Evolutionary conservation across 2,888 invertebrate species (phyloP), one percentile per base, ranked within the genome.

Genomic region (Nycteola revayana): DNA sequence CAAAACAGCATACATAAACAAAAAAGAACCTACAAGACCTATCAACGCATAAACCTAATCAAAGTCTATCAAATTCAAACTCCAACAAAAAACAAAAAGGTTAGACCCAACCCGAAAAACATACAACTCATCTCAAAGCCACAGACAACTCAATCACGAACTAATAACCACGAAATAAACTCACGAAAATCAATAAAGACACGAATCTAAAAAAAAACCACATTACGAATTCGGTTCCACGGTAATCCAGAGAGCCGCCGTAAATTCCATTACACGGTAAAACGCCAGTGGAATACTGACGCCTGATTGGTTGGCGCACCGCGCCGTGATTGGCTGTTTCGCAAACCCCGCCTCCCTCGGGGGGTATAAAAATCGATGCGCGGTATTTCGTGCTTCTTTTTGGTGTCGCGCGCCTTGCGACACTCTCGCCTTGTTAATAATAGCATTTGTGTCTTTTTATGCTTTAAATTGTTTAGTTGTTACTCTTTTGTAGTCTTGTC

Each of bases 321-420:
- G 77, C 80, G 75, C 71, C 45, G 69, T 74, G 82, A 85, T 86
- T 86, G 86, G 86, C 82, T 56, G 69, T 58, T 70, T 69, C 72
- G 36, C 53, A 71, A 75, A 82, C 83, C 82, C 85, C 84, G 82
- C 86, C 86, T 60, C 66, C 72, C 83, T 60, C 69, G 60, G 71
- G 75, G 78, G 78, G 72, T 84, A 87, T 86, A 87, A 88, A 88
- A 88, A 88, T 88, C 88, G 82, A 88, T 88, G 86, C 78, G 63
- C 66, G 58, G 51, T 49, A 55, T 36, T 40, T 57, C 60, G 49
- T 71, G 41, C 61, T 68, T 85, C 80, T 81, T 88, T 85, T 84
- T 83, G 74, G 69, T 46, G 55, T 69, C 72, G 66, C 76, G 79
- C 78, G 72, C 66, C 77, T 63, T 49, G 56, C 70, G 68, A 87